Evolutionary conservation across 2,797 vertebrate species (phyloP), one percentile per base, ranked within the genome.

Genomic region (Cynodonichthys magdalenae): DNA sequence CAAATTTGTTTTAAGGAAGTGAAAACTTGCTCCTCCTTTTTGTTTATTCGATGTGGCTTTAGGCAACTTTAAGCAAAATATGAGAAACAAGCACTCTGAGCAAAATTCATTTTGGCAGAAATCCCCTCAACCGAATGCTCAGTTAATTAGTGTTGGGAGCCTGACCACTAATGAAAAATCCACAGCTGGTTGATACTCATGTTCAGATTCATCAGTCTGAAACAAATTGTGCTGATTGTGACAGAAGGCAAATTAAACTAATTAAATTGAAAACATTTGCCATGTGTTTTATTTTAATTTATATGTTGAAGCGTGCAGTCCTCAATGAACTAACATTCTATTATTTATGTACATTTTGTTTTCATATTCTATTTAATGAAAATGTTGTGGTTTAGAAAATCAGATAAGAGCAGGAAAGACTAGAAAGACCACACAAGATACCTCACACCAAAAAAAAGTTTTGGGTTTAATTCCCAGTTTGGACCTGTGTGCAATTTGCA

Each of bases 41-140:
- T 69, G 48, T 63, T 71, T 68, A 50, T 64, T 54, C 24, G 42
- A 48, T 1, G 4, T 48, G 44, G 66, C 29, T 64, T 24, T 24
- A 52, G 69, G 53, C 73, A 71, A 45, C 47, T 39, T 36, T 48
- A n/a, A n/a, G n/a, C n/a, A n/a, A 19, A 69, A 62, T 59, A 42
- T 77, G 83, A 83, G 80, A 78, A 46, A 53, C 61, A 15, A 53
- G 70, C 53, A 45, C 49, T 55, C 14, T 54, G 59, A 75, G 55
- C 58, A 50, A 77, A 78, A 89, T 69, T 56, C 50, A 78, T 20
- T 74, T 87, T 72, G 86, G 45, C 82, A 80, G 75, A 71, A 74
- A 84, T 34, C 29, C 63, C 70, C 74, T 51, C 71, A 59, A 42
- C 63, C 58, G 66, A 78, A 75, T 73, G 49, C 71, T 71, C 54